Conservation (phyloP, 23 tunicate genomes). For the Trididemnum miniatum region DNA sequence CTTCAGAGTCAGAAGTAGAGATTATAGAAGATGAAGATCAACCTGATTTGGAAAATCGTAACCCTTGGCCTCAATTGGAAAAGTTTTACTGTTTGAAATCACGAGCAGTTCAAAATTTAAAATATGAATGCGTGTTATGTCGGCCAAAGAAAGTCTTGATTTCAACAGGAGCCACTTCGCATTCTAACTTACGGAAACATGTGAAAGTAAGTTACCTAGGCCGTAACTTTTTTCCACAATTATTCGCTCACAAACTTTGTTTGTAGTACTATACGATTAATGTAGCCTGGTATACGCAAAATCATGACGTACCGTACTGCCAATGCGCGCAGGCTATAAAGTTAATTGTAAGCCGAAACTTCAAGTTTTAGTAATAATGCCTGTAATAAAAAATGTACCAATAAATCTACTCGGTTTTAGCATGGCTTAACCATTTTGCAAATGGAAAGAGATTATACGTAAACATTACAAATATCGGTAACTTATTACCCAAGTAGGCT, state of each 20-base stretch:
- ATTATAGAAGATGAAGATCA: background rate
- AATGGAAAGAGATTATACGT: background rate
- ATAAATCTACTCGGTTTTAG: background rate
- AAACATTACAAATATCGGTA: background rate
- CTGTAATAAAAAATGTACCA: background rate
- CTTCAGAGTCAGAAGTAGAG: background rate
- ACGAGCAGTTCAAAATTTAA: background rate
- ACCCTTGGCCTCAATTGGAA: constrained; percentile 1
- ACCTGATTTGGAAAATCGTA: background rate
- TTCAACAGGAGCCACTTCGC: too few relatives aligned
- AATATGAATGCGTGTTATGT: background rate
- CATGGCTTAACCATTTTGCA: background rate
- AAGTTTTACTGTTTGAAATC: background rate
- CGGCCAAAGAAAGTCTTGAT: background rate
- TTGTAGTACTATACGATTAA: background rate
- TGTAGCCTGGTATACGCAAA: background rate
- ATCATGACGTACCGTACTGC: background rate
- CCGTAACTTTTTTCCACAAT: background rate
- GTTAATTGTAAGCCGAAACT: background rate
- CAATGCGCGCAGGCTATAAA: constrained; percentile 1
- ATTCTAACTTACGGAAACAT: too few relatives aligned
- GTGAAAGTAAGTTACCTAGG: background rate
- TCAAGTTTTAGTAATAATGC: background rate
- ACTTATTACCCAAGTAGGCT: background rate
- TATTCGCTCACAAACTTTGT: background rate